Percentiles rank a stretch among this genome's conserved stretches.
Conservation (phyloP, 2,113 vertebrate species). For the Trogon melanurus region DNA sequence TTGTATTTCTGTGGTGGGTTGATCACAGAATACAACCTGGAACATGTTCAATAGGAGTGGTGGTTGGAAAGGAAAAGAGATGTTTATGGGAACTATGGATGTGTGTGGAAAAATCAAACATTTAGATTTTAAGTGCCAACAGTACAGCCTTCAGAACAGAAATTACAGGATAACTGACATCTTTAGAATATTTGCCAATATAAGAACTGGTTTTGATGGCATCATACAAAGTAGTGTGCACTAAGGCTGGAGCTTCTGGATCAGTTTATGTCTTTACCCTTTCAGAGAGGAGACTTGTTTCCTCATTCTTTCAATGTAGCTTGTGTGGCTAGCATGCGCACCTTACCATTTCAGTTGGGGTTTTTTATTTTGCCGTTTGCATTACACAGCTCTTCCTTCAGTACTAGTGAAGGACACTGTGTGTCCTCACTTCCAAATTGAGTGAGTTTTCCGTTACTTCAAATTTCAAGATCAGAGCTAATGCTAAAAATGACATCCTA, state of each 20-base stretch:
- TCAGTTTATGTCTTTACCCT: background rate
- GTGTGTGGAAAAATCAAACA: background rate
- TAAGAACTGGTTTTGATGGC: background rate
- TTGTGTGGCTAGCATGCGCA: background rate
- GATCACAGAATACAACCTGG: background rate
- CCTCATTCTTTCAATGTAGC: background rate
- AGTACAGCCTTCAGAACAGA: background rate
- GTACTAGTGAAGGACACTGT: background rate
- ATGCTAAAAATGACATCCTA: background rate
- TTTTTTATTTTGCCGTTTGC: background rate
- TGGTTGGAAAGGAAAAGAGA: background rate
- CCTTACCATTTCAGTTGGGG: background rate
- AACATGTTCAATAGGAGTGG: background rate
- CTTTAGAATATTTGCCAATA: background rate
- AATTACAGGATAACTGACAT: background rate
- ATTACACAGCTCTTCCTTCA: background rate
- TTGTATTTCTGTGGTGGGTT: background rate
- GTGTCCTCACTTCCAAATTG: background rate
- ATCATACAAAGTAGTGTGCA: background rate
- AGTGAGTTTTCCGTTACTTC: background rate
- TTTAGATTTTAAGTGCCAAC: background rate
- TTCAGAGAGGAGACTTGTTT: background rate
- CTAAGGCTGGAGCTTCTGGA: background rate
- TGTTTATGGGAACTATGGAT: background rate
- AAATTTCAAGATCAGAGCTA: background rate